phyloP scores from a whole-genome alignment of 2,797 vertebrate genomes.

The Botia almorhae region DNA sequence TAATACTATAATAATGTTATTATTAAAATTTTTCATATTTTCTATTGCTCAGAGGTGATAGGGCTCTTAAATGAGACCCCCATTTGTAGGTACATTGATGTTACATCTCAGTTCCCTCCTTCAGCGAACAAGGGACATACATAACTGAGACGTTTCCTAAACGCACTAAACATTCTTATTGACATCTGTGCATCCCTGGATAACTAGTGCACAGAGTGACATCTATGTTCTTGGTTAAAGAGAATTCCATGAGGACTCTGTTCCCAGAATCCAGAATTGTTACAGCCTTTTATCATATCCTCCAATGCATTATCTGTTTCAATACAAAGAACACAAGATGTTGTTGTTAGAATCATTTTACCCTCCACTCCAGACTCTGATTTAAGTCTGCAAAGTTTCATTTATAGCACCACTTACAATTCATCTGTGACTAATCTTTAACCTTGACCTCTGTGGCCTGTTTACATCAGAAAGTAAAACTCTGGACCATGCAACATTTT shows the following conservation, averaged over 20 bases:
- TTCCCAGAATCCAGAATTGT: slow-evolving; percentile 60
- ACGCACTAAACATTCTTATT: slow-evolving; percentile 65
- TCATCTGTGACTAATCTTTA: neutral
- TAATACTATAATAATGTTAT: too few relatives aligned
- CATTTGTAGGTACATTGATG: too few relatives aligned
- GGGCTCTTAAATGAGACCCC: too few relatives aligned
- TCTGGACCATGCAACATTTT: too few relatives aligned
- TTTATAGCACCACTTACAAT: slow-evolving; percentile 68
- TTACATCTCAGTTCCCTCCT: too few relatives aligned
- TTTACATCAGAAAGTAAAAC: neutral
- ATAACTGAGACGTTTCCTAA: too few relatives aligned
- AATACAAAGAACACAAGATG: neutral
- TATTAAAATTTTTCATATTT: too few relatives aligned
- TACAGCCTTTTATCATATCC: slow-evolving; percentile 60
- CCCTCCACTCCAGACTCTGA: neutral
- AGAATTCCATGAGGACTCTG: slow-evolving; percentile 75
- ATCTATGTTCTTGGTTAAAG: slow-evolving; percentile 70
- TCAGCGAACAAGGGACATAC: too few relatives aligned
- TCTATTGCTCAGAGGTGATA: too few relatives aligned
- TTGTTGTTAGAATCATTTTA: slow-evolving; percentile 5
- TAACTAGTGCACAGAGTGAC: slow-evolving; percentile 35
- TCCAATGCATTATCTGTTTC: slow-evolving; percentile 52
- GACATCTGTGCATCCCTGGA: slow-evolving; percentile 60
- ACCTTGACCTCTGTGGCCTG: slow-evolving; percentile 8
- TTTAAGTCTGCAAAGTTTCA: slow-evolving; percentile 45